Evolutionary conservation across 2,113 vertebrate species (phyloP), one percentile per base, ranked within the genome.

Genomic region (Procavia capensis): DNA sequence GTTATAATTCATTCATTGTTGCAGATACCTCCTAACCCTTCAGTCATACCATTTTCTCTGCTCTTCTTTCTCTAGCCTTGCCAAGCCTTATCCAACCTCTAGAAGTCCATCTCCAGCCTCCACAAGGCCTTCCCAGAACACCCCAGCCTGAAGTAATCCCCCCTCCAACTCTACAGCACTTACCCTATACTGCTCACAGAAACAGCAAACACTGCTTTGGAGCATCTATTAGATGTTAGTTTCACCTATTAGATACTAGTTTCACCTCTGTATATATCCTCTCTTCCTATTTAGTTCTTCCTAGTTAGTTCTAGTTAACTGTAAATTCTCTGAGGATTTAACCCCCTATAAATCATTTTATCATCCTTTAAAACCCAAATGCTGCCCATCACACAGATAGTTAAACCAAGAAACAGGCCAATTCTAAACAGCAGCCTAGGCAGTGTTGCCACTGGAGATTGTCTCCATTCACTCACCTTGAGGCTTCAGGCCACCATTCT

Each of bases 361-460:
- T 50, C 57, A 39, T 43, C 39, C 68, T 70, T 36, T 20, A 64
- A 79, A 93, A n/a, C 76, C 64, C 79, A 45, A 79, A 36, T 3
- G 27, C 22, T 11, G 66, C 74, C 43, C 85, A 29, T 34, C 43
- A 36, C 39, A 34, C 5, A 19, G 45, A 66, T 1, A 3, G 45
- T n/a, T 47, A 50, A 4, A 4, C 43, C 50, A 50, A 86, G 75
- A 45, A 25, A 17, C 20, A 22, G 29, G 41, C 34, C 24, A 29
- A 68, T n/a, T 57, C 66, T 57, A 4, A 81, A 88, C 59, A n/a
- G 57, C 41, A 43, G 57, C n/a, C 43, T 16, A 6, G 19, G 61
- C 6, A 29, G 20, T 39, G 57, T 3, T 29, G 34, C n/a, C 36
- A 4, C 0, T 10, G 64, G n/a, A 59, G 31, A 20, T 0, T 27